Conservation (phyloP, 2,113 vertebrate species). For the Falco punctatus region DNA sequence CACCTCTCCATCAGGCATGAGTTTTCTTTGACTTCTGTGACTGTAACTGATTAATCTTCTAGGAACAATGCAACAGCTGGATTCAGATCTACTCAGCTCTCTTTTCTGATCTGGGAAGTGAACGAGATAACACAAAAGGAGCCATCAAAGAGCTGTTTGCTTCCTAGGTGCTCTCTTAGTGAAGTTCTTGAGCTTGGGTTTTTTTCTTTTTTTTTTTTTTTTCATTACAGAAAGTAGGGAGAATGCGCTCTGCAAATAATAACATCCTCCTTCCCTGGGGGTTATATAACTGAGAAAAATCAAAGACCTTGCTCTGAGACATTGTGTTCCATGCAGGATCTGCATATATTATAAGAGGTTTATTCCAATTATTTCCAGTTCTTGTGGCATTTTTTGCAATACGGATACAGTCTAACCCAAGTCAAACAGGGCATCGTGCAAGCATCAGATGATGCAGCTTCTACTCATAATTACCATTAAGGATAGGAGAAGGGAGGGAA, state of each 20-base stretch:
- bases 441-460: slow-evolving; percentile 13
- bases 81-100: neutral
- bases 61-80: neutral
- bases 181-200: neutral
- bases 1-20: neutral
- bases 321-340: slow-evolving; percentile 23
- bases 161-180: neutral
- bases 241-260: neutral
- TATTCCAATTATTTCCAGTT: slow-evolving; percentile 55
- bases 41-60: neutral
- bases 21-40: neutral
- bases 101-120: neutral
- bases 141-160: neutral
- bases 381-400: slow-evolving; percentile 42
- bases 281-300: slow-evolving; percentile 50
- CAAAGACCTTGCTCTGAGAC: slow-evolving; percentile 48
- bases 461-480: slow-evolving; percentile 43
- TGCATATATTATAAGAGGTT: slow-evolving; percentile 43
- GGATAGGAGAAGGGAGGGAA: neutral
- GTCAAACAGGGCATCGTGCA: slow-evolving; percentile 38
- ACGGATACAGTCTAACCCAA: neutral
- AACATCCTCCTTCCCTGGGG: neutral
- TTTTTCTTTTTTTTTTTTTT: neutral
- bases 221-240: neutral
- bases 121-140: neutral